Percentiles rank a stretch among this genome's conserved stretches.
Evolutionary conservation across 2,888 invertebrate species (phyloP).

Genomic region (Pyralis farinalis): DNA sequence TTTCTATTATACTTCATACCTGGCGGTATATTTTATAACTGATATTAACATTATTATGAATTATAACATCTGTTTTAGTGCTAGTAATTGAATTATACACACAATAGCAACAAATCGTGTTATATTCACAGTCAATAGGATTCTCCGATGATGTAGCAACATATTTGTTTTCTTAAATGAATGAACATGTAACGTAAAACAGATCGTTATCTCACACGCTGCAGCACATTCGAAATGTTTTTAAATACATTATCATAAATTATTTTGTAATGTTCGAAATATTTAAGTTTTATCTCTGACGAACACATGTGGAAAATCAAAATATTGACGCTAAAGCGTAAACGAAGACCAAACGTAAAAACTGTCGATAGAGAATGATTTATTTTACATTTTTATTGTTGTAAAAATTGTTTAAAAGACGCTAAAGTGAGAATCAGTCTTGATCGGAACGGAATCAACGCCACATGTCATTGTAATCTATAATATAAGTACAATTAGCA

Average conservation of each 20-base stretch:
- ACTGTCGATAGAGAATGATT: conserved; percentile 14
- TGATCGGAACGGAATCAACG: conserved; percentile 18
- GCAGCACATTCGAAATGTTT: background rate
- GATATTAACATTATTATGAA: too few relatives aligned
- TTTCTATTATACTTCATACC: too few relatives aligned
- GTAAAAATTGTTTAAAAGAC: conserved; percentile 37
- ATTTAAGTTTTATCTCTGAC: conserved; percentile 8
- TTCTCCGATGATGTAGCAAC: too few relatives aligned
- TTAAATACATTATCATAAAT: background rate
- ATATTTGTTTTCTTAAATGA: too few relatives aligned
- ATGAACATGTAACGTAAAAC: too few relatives aligned
- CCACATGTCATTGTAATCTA: conserved; percentile 21
- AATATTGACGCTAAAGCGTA: conserved; percentile 4
- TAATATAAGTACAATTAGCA: conserved; percentile 28
- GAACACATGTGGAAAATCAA: conserved; percentile 8
- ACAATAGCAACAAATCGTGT: too few relatives aligned
- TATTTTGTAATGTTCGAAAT: background rate
- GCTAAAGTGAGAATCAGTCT: conserved; percentile 39
- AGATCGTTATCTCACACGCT: background rate
- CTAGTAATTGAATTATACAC: too few relatives aligned
- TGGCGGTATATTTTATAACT: too few relatives aligned
- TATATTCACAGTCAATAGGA: too few relatives aligned
- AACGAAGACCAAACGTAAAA: conserved; percentile 17
- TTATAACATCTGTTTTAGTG: too few relatives aligned
- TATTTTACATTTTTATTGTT: conserved; percentile 20